phyloP scores from a whole-genome alignment of 2,797 vertebrate genomes.

The Arvicola amphibius region DNA sequence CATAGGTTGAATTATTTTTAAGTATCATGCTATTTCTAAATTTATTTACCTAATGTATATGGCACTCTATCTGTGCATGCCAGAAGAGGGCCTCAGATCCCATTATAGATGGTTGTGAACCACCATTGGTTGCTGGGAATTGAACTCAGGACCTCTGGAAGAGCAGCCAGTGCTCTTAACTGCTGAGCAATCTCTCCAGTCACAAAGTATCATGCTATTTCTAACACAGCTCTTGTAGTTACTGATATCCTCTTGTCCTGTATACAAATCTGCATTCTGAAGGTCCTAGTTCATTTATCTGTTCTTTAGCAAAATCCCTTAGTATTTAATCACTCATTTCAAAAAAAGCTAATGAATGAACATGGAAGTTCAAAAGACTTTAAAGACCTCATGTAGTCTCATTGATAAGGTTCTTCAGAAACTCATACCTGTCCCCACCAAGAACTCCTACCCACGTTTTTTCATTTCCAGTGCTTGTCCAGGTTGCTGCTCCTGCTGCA shows the following conservation, averaged over 20 bases:
- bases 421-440: not conserved
- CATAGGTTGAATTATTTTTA: not conserved
- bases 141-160: not conserved
- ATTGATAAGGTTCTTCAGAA: not conserved
- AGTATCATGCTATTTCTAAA: not conserved
- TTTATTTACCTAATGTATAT: not conserved
- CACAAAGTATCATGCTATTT: not conserved
- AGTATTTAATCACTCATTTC: not conserved
- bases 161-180: not conserved
- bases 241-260: constrained; percentile 26
- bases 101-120: not conserved
- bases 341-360: not conserved
- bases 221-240: not conserved
- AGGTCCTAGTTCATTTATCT: not conserved
- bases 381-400: not conserved
- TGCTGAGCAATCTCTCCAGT: not conserved
- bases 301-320: not conserved
- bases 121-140: not conserved
- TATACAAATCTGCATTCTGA: not conserved
- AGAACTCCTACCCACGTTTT: not conserved
- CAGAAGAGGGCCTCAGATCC: not conserved
- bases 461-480: not conserved
- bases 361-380: not conserved
- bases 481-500: not conserved
- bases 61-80: not conserved